phyloP scores from a whole-genome alignment of 2,797 vertebrate genomes.

The Bradypus variegatus region DNA sequence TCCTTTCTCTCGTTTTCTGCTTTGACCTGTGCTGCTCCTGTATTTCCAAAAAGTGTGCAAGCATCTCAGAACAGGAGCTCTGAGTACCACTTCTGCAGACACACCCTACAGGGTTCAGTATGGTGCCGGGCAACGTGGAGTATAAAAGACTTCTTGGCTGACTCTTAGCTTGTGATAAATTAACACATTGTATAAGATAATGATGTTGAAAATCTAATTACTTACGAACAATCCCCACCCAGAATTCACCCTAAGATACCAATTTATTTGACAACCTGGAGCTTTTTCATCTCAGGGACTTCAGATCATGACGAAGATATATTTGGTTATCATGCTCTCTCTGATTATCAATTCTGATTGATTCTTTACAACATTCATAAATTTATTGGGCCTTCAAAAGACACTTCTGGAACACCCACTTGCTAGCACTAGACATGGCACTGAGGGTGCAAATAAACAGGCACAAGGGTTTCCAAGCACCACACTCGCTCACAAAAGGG shows the following conservation, averaged over 20 bases:
- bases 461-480: neutral
- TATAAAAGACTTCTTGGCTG: neutral
- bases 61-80: neutral
- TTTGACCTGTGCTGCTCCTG: neutral
- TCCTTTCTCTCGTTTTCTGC: neutral
- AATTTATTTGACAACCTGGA: constrained; percentile 5
- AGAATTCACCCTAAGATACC: neutral
- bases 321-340: neutral
- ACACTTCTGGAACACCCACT: neutral
- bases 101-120: rapidly evolving
- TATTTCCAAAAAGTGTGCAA: neutral
- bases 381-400: neutral
- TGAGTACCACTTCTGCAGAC: neutral
- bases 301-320: neutral
- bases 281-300: neutral
- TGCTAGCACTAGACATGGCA: neutral
- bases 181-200: neutral
- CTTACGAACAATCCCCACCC: neutral
- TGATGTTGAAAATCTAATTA: neutral
- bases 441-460: neutral
- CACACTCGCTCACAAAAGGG: neutral
- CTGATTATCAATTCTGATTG: neutral
- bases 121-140: neutral
- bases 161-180: neutral
- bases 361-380: neutral